Conservation (phyloP, 2,888 invertebrate species). For the Sisyra terminalis region DNA sequence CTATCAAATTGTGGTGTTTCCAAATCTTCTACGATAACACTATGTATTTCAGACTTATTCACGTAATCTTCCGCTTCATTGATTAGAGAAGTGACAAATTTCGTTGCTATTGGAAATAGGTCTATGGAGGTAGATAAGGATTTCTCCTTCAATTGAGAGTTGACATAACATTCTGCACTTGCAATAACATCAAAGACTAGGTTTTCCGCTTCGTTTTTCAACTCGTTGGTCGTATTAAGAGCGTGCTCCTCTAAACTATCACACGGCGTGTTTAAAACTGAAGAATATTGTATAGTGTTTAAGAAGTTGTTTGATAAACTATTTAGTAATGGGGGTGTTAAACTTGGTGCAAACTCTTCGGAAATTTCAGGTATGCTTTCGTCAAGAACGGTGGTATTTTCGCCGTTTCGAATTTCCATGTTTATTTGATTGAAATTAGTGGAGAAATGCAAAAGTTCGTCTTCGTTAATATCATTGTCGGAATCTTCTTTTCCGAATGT, state of each 20-base stretch:
- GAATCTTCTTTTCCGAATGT: constrained; percentile 20
- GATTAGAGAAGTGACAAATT: not conserved
- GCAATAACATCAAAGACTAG: constrained; percentile 4
- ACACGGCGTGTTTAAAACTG: not conserved
- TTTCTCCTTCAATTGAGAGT: not conserved
- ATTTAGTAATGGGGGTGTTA: not conserved
- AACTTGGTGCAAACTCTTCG: not conserved
- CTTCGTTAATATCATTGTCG: constrained; percentile 28
- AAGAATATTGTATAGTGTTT: not conserved
- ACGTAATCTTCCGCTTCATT: not conserved
- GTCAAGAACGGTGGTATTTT: not conserved
- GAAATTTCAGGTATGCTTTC: constrained; percentile 2
- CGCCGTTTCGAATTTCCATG: constrained; percentile 1
- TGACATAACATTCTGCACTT: constrained; percentile 2
- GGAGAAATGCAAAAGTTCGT: constrained; percentile 34
- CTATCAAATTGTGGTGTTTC: constrained; percentile 6
- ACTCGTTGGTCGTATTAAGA: not conserved
- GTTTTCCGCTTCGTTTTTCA: constrained; percentile 4
- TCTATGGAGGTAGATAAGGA: too few species aligned
- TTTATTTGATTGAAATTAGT: constrained; percentile 31
- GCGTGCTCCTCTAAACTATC: constrained; percentile 7
- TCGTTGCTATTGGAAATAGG: not conserved
- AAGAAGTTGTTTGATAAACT: not conserved
- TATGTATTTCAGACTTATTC: not conserved
- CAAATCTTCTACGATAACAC: not conserved